Evolutionary conservation across 2,888 invertebrate genomes (phyloP).

Genomic region (Morpho deidamia): DNA sequence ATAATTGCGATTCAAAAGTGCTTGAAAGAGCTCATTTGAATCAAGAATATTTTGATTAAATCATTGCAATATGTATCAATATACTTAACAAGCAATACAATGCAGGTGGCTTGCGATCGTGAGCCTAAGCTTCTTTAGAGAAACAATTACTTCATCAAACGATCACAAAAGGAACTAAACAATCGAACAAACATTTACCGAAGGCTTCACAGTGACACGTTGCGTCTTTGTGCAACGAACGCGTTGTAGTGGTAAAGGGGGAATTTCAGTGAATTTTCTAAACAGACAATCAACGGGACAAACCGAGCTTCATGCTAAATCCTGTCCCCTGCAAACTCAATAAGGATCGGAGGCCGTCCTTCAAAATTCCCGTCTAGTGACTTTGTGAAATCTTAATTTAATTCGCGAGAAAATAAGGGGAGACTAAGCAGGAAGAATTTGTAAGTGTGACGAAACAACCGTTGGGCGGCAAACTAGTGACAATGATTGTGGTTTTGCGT

Average conservation of each 20-base stretch:
- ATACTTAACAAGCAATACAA: too few relatives aligned
- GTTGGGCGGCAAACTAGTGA: conserved; percentile 7
- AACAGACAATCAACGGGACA: conserved; percentile 10
- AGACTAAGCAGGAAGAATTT: conserved; percentile 39
- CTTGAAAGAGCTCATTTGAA: too few relatives aligned
- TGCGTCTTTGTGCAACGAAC: conserved; percentile 55
- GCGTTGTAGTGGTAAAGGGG: conserved; percentile 56
- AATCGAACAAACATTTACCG: conserved; percentile 36
- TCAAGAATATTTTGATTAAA: too few relatives aligned
- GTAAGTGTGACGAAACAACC: conserved; percentile 30
- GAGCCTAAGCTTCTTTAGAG: neutral
- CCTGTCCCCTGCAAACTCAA: conserved; percentile 48
- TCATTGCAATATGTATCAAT: too few relatives aligned
- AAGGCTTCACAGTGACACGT: conserved; percentile 39
- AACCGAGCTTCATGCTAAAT: conserved; percentile 8
- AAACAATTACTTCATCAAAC: neutral
- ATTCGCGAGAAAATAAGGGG: conserved; percentile 50
- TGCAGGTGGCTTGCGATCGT: too few relatives aligned
- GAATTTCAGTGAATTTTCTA: conserved; percentile 3
- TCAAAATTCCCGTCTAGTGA: conserved; percentile 31
- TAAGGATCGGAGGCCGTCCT: conserved; percentile 43
- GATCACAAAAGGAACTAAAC: conserved; percentile 5
- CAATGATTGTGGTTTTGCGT: neutral
- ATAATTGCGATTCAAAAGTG: too few relatives aligned
- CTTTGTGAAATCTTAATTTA: conserved; percentile 57